Base-by-base conservation (phyloP, 2,888 invertebrate genomes). In the Thymelicus acteon region DNA sequence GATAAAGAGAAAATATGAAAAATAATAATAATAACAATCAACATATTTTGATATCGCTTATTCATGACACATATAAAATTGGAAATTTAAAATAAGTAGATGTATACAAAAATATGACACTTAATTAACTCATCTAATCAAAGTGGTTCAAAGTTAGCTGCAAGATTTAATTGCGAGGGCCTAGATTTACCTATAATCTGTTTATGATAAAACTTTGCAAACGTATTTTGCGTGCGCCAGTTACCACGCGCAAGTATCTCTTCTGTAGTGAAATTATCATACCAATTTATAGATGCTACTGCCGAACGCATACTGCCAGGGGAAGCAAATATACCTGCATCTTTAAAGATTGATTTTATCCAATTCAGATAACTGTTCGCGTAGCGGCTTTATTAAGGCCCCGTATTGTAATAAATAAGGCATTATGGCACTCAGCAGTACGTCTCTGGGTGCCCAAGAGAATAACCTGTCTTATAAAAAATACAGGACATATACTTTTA, bases 291-390 rank as follows among this genome's bases (percentile, higher is more conserved):
- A 19, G 71, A 72, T n/a, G 73, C 73, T 24, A 75, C 73, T 12
- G 72, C 75, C 15, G 72, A 64, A n/a, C 75, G 66, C n/a, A 72
- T 58, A n/a, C 71, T 71, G 0, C 73, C 73, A 8, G 75, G 64
- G 19, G 70, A 52, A 15, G 69, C 72, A 31, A 40, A 13, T 65
- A 73, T 73, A 12, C 60, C 60, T 10, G 67, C 63, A 31, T 74
- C 72, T 13, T 7, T 49, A 40, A 74, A 48, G 1, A 71, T 7
- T 2, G 63, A 40, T 57, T 66, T 72, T 10, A 73, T 19, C 70
- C 73, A 73, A 4, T 72, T 72, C 68, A n/a, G n/a, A 74, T 69
- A 7, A 74, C 44, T 6, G 69, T 60, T 24, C 69, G 57, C 10
- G 72, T 60, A 13, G 74, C 71, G 7, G 69, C 48, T 24, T 64